These are phyloP conservation scores for Eutolmus rufibarbis DNA, from an alignment of 2,888 invertebrate species.

Conservation along the genomic window DNA sequence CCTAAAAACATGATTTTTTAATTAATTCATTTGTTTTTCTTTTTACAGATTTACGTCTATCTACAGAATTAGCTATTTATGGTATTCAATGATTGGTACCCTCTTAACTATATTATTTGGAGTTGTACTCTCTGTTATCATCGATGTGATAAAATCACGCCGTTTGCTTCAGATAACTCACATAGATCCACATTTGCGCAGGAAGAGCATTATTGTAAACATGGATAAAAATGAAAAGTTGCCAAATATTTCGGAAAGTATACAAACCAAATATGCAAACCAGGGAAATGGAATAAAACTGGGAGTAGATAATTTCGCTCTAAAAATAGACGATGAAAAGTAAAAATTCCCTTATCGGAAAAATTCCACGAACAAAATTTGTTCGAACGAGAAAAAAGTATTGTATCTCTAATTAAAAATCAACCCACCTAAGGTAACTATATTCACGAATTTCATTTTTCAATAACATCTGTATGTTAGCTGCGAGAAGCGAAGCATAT, in stretches of 20 bases:
- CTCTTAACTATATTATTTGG: slow-evolving; percentile 77
- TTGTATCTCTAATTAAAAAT: not conserved
- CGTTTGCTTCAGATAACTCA: slow-evolving; percentile 56
- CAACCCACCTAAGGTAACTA: not conserved
- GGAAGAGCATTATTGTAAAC: not conserved
- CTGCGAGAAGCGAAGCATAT: not conserved
- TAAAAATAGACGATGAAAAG: slow-evolving; percentile 59
- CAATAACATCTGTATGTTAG: not conserved
- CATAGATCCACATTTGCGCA: slow-evolving; percentile 43
- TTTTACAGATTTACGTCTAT: slow-evolving; percentile 63
- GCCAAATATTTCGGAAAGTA: slow-evolving; percentile 2
- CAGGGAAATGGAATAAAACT: slow-evolving; percentile 38
- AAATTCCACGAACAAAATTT: not conserved
- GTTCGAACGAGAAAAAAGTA: not conserved
- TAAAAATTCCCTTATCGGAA: not conserved
- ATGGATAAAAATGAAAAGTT: slow-evolving; percentile 39
- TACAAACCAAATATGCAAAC: not conserved
- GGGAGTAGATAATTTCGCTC: slow-evolving; percentile 59
- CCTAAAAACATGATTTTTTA: not conserved
- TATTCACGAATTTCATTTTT: not conserved
- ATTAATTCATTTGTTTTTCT: not conserved
- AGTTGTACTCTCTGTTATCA: slow-evolving; percentile 73
- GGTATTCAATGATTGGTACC: slow-evolving; percentile 87
- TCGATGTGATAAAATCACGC: slow-evolving; percentile 59
- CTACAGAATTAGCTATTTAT: slow-evolving; percentile 85